Evolutionary conservation across 2,888 invertebrate species (phyloP).

Genomic region (Eristalis arbustorum): DNA sequence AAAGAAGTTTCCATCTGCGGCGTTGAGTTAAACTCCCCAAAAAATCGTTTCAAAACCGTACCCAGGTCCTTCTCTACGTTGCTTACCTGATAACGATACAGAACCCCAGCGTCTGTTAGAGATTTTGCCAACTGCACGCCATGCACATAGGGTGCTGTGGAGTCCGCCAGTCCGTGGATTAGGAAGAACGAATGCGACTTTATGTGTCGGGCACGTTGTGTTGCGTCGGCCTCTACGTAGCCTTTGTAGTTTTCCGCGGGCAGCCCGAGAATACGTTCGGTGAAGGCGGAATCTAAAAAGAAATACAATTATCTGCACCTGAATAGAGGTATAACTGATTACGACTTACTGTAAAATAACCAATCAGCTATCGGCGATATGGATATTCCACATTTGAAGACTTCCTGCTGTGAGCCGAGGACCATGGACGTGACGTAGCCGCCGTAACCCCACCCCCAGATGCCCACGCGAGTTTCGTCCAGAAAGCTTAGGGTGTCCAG

Average conservation of each 20-base stretch:
- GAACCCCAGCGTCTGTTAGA: conserved; percentile 91
- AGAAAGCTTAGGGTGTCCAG: conserved; percentile 90
- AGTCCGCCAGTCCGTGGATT: conserved; percentile 95
- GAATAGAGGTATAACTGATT: no score
- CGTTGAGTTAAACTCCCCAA: no score
- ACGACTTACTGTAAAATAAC: conserved; percentile 96
- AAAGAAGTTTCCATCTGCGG: no score
- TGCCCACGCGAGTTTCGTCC: conserved; percentile 92
- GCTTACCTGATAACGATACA: conserved; percentile 94
- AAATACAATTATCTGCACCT: background rate
- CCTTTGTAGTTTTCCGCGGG: conserved; percentile 93
- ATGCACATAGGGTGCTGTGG: conserved; percentile 96
- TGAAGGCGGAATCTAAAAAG: conserved; percentile 93
- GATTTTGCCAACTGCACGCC: conserved; percentile 93
- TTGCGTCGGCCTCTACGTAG: conserved; percentile 95
- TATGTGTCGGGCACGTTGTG: conserved; percentile 92
- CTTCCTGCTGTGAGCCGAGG: conserved; percentile 91
- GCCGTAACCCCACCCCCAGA: conserved; percentile 98
- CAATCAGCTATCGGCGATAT: conserved; percentile 98
- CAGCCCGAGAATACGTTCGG: conserved; percentile 94
- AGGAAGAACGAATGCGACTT: conserved; percentile 93
- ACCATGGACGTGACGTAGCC: conserved; percentile 97
- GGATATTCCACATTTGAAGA: conserved; percentile 95
- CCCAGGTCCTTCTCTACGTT: background rate
- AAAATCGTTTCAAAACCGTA: no score